Base-by-base conservation (phyloP, 2,888 invertebrate genomes). In the Merodon equestris region DNA sequence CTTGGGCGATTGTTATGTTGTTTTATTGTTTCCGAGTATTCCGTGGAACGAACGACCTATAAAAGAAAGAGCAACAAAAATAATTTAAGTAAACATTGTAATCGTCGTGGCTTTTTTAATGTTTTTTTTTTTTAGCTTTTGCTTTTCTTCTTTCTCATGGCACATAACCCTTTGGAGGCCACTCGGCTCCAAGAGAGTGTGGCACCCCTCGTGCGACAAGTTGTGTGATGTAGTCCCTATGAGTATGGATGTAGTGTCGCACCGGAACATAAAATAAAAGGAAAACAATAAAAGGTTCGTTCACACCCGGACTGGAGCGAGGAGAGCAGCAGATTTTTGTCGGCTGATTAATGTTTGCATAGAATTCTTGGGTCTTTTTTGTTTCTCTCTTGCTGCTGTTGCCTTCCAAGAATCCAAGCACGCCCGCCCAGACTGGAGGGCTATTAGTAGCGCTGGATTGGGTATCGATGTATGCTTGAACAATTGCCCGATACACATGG, bases 311-410 rank as follows among this genome's bases (percentile, higher is more conserved):
- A 15, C 40, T 18, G 38, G 38, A 18, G 54, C 34, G 61, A 38
- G 44, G 34, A 40, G 54, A 17, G 27, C 57, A 40, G 42, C 54
- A 48, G 47, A 73, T 50, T 64, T 76, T 66, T 56, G 70, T 71
- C 50, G 66, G 66, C 60, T 72, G 76, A 63, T 77, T 77, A 77
- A 77, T 77, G 76, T 67, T 77, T 72, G 71, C 76, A 56, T 77
- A 77, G 76, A 77, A 66, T 56, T 72, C 71, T 57, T 58, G 51
- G 45, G 18, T 58, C 58, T 27, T 40, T 27, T 27, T 27, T 27
- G 7, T 27, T 27, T 27, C 7, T 27, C 7, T 27, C 7, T 27
- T n/a, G 2, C 7, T 27, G 27, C 7, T 27, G 27, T 27, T 27
- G 27, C 27, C 7, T 27, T 71, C 58, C 56, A 61, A 50, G 56